Evolutionary conservation across 92 coral and sea anemone genomes (phyloP).

Genomic region (Ricordea florida): DNA sequence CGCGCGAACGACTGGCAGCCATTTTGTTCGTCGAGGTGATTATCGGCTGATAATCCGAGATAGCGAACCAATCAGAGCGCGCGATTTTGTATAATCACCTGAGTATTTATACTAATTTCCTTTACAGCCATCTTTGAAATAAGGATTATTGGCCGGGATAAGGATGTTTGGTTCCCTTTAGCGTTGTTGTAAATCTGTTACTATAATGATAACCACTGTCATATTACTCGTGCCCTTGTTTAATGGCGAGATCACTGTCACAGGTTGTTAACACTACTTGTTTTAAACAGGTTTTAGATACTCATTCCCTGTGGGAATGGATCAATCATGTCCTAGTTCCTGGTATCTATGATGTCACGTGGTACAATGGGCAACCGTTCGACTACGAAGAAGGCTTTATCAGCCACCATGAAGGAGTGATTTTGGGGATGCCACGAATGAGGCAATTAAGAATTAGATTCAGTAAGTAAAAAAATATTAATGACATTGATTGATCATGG

Average conservation of each 20-base stretch:
- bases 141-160: too few relatives aligned
- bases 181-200: neutral
- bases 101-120: too few relatives aligned
- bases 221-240: neutral
- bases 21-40: too few relatives aligned
- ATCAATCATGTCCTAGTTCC: constrained; percentile 33
- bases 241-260: neutral
- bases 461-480: neutral
- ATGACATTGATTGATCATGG: neutral
- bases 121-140: too few relatives aligned
- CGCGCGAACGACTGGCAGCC: too few relatives aligned
- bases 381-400: constrained; percentile 56
- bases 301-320: constrained; percentile 55
- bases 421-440: constrained; percentile 72
- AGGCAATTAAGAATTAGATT: constrained; percentile 52
- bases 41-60: too few relatives aligned
- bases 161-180: neutral
- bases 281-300: constrained; percentile 7
- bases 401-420: constrained; percentile 48
- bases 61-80: too few relatives aligned
- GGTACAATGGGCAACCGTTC: constrained; percentile 63
- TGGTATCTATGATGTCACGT: constrained; percentile 51
- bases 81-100: too few relatives aligned
- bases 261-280: neutral
- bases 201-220: neutral